A percentile compares a stretch with the other conserved stretches of the same genome.
phyloP scores from a whole-genome alignment of 2,888 invertebrate species.

The Plebejus argus region DNA sequence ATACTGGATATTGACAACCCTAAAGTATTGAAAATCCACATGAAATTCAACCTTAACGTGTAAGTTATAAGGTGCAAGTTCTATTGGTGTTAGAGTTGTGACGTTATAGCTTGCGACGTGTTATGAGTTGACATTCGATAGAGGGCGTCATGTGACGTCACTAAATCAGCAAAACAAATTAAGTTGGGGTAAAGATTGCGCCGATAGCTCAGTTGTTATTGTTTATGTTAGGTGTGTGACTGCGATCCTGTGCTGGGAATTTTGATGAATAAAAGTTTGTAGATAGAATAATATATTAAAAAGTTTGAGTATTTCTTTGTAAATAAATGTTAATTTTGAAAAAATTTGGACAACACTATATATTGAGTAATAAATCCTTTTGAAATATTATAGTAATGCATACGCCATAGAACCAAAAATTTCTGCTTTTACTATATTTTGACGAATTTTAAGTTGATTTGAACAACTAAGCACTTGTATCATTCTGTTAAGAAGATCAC shows the following conservation, averaged over 20 bases:
- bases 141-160: conserved; percentile 75
- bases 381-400: too few relatives aligned
- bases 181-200: conserved; percentile 42
- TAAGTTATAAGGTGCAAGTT: conserved; percentile 33
- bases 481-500: too few relatives aligned
- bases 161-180: conserved; percentile 76
- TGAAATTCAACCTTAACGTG: conserved; percentile 41
- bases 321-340: too few relatives aligned
- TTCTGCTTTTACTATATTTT: too few relatives aligned
- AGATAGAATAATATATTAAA: too few relatives aligned
- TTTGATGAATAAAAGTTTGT: background rate
- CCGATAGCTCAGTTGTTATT: conserved; percentile 8
- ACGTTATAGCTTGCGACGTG: conserved; percentile 43
- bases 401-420: too few relatives aligned
- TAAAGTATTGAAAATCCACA: conserved; percentile 35
- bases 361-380: too few relatives aligned
- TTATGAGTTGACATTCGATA: conserved; percentile 79
- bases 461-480: too few relatives aligned
- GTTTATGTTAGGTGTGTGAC: background rate
- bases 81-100: background rate
- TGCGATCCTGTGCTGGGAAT: background rate
- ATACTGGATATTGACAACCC: conserved; percentile 48
- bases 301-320: too few relatives aligned
- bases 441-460: too few relatives aligned
- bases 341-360: too few relatives aligned